Evolutionary conservation across 2,888 invertebrate genomes (phyloP).

Genomic region (Callinectes sapidus): DNA sequence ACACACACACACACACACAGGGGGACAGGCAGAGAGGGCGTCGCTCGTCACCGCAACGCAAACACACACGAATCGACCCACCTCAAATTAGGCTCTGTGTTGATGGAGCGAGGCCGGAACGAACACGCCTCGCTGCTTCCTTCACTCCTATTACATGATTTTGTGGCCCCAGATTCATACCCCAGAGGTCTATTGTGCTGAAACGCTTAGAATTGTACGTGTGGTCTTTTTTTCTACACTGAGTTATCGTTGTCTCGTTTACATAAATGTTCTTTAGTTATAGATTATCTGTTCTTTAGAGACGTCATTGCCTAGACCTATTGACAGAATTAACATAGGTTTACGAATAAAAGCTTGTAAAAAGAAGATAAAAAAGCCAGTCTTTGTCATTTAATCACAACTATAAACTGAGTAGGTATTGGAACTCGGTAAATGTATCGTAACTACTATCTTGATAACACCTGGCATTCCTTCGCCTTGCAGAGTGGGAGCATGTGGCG

Average conservation of each 20-base stretch:
- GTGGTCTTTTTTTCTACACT: not conserved
- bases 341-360: not conserved
- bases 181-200: not conserved
- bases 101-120: conserved; percentile 14
- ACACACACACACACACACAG: conserved; percentile 45
- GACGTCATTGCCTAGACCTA: not conserved
- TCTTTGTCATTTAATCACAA: not conserved
- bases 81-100: not conserved
- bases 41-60: not conserved
- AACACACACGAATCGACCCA: conserved; percentile 19
- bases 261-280: not conserved
- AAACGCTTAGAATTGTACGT: too few species aligned
- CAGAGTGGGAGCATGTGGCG: conserved; percentile 45
- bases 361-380: not conserved
- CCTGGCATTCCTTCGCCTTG: not conserved
- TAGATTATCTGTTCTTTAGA: not conserved
- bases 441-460: not conserved
- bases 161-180: not conserved
- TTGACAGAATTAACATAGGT: not conserved
- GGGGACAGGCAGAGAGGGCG: not conserved
- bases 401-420: not conserved
- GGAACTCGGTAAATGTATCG: not conserved
- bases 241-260: not conserved
- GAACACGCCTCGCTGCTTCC: conserved; percentile 9
- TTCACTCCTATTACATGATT: not conserved